phyloP scores from a whole-genome alignment of 2,888 invertebrate species.

The Linnaemya vulpina region DNA sequence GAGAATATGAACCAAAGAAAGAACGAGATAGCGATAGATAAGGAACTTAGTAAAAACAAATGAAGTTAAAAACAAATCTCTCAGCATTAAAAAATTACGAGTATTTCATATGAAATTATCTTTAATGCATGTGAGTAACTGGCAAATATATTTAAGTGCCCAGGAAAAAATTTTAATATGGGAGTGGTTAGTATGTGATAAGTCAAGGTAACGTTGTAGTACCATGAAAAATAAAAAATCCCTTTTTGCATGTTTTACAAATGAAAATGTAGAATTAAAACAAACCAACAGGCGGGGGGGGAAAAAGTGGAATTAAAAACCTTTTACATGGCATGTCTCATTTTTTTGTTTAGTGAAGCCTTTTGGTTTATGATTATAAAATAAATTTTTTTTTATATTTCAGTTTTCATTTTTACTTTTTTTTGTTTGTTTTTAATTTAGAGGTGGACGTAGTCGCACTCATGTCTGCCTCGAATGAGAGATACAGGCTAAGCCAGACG shows the following conservation, averaged over 20 bases:
- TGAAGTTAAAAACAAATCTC: conserved; percentile 37
- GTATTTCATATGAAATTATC: conserved; percentile 26
- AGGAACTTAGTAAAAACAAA: conserved; percentile 10
- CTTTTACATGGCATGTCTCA: conserved; percentile 64
- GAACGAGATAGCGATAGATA: too few species aligned
- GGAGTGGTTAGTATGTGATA: conserved; percentile 71
- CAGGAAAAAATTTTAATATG: conserved; percentile 55
- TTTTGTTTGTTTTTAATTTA: neutral
- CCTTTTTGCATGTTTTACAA: conserved; percentile 65
- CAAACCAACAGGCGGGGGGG: neutral
- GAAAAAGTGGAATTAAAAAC: conserved; percentile 43
- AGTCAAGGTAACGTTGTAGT: conserved; percentile 69
- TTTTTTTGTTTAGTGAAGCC: conserved; percentile 45
- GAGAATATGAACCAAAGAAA: conserved; percentile 7
- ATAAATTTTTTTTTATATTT: conserved; percentile 29
- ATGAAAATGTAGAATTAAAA: conserved; percentile 42
- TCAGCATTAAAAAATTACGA: conserved; percentile 55
- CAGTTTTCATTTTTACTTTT: neutral
- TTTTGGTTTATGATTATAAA: conserved; percentile 55
- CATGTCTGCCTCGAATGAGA: conserved; percentile 22
- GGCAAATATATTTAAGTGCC: conserved; percentile 31
- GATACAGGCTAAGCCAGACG: conserved; percentile 61
- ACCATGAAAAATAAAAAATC: conserved; percentile 20
- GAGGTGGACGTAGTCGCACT: conserved; percentile 66
- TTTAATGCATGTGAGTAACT: conserved; percentile 1